These are phyloP conservation scores for Caenorhabditis zanzibari DNA, from an alignment of 2,888 invertebrate genomes.

Conservation along the genomic window DNA sequence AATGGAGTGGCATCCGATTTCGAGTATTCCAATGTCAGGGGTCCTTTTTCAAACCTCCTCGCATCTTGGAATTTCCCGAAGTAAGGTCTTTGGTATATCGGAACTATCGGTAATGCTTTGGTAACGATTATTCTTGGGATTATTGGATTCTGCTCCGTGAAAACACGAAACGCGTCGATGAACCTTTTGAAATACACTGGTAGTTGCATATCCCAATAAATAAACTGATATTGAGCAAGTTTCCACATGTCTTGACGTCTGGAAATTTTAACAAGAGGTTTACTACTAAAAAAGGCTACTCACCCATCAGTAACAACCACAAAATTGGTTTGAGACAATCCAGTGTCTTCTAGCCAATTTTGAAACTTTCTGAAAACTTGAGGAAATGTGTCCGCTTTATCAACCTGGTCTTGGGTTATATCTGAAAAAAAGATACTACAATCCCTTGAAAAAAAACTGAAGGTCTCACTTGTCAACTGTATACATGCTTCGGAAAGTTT, in stretches of 20 bases:
- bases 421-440: too few species aligned
- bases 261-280: not conserved
- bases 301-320: not conserved
- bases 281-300: not conserved
- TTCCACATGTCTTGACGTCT: not conserved
- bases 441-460: too few species aligned
- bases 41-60: too few species aligned
- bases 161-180: too few species aligned
- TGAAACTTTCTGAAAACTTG: not conserved
- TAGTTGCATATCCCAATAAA: not conserved
- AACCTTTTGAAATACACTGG: constrained; percentile 1
- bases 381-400: not conserved
- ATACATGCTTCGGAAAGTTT: too few species aligned
- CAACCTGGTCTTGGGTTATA: not conserved
- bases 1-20: too few species aligned
- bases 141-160: too few species aligned
- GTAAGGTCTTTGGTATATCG: too few species aligned
- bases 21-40: too few species aligned
- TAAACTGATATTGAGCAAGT: not conserved
- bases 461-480: not conserved
- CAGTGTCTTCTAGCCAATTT: not conserved
- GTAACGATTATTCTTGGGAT: too few species aligned
- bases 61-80: too few species aligned
- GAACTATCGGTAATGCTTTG: too few species aligned
- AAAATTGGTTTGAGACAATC: not conserved